Evolutionary conservation across 1,140 invertebrate species (phyloP).

Genomic region (Charaxes varanes): DNA sequence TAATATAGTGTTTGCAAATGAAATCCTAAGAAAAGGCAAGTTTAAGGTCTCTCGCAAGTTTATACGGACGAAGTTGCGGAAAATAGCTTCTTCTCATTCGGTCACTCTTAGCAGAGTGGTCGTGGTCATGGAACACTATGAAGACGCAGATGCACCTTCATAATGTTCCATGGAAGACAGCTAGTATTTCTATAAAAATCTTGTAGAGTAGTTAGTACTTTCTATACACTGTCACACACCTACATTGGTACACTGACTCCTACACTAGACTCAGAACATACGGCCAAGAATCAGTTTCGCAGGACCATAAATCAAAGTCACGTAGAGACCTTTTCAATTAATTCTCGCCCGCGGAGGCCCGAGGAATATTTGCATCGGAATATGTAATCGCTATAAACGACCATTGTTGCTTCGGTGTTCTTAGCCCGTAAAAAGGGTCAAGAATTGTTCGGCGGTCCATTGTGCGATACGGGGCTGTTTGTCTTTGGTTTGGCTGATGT

Average conservation of each 20-base stretch:
- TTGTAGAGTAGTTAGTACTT: too few species aligned
- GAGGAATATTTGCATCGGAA: slow-evolving; percentile 63
- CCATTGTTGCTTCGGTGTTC: slow-evolving; percentile 48
- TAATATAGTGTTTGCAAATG: too few species aligned
- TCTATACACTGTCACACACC: neutral
- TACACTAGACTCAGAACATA: slow-evolving; percentile 9
- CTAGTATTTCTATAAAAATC: too few species aligned
- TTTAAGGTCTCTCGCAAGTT: too few species aligned
- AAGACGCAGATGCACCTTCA: too few species aligned
- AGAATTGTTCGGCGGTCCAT: slow-evolving; percentile 49
- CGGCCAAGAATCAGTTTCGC: slow-evolving; percentile 9
- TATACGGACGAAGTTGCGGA: too few species aligned
- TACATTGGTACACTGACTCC: neutral
- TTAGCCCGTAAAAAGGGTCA: slow-evolving; percentile 56
- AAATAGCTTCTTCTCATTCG: too few species aligned
- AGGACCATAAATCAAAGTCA: slow-evolving; percentile 55
- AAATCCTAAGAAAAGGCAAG: too few species aligned
- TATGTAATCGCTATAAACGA: slow-evolving; percentile 50
- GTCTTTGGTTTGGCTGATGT: slow-evolving; percentile 40
- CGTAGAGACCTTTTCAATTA: slow-evolving; percentile 64
- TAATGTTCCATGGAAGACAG: too few species aligned
- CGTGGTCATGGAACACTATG: too few species aligned
- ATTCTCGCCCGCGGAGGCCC: slow-evolving; percentile 48
- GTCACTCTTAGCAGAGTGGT: too few species aligned
- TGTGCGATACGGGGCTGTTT: slow-evolving; percentile 50